Percentiles rank a stretch among this genome's conserved stretches.
Evolutionary conservation across 1,140 invertebrate species (phyloP).

Genomic region (Megathymus violae): DNA sequence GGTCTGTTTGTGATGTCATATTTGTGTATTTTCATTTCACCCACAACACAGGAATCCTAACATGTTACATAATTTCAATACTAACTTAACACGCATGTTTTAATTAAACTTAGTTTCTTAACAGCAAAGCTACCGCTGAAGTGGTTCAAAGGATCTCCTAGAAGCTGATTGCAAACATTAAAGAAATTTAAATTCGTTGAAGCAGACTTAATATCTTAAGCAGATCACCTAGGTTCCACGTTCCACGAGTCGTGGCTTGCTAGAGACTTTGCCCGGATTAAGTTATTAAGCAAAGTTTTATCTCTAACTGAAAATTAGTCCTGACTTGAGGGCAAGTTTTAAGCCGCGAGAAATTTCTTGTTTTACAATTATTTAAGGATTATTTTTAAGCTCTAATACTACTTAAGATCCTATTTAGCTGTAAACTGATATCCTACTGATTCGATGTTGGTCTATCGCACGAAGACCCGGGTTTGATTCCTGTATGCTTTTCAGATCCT

Average conservation of each 20-base stretch:
- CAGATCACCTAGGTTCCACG: constrained; percentile 4
- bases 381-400: constrained; percentile 2
- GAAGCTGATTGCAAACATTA: neutral
- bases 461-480: too few relatives aligned
- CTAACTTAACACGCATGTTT: too few relatives aligned
- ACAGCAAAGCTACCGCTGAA: neutral
- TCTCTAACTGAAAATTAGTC: constrained; percentile 5
- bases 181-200: neutral
- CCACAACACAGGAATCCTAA: too few relatives aligned
- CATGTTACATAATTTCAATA: too few relatives aligned
- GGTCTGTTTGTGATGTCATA: too few relatives aligned
- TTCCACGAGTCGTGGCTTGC: neutral
- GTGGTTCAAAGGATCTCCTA: neutral
- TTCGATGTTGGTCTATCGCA: too few relatives aligned
- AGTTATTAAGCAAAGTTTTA: constrained; percentile 13
- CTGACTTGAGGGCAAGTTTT: constrained; percentile 3
- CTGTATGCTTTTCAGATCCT: too few relatives aligned
- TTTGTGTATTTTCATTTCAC: too few relatives aligned
- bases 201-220: constrained; percentile 2
- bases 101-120: too few relatives aligned
- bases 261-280: constrained; percentile 5
- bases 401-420: too few relatives aligned
- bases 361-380: constrained; percentile 11
- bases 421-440: too few relatives aligned
- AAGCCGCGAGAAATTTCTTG: neutral